A percentile compares a stretch with the other conserved stretches of the same genome.
Conservation (phyloP, 2,797 vertebrate species). For the Siniperca undulata region DNA sequence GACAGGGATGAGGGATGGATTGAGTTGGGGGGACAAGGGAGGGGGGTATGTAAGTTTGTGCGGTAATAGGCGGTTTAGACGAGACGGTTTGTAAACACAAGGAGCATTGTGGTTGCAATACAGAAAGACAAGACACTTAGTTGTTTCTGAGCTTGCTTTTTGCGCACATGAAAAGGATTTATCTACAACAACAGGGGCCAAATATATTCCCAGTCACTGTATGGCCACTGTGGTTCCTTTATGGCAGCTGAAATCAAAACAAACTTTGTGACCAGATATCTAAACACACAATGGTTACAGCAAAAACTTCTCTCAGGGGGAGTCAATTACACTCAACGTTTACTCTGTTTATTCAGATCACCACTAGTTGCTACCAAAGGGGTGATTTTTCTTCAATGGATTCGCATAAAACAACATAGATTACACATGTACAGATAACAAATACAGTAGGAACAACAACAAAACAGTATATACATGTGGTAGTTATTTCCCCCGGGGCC, state of each 20-base stretch:
- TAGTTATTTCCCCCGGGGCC: slow-evolving; percentile 49
- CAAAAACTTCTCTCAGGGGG: slow-evolving; percentile 57
- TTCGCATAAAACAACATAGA: slow-evolving; percentile 68
- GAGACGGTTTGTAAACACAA: slow-evolving; percentile 73
- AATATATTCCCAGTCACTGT: slow-evolving; percentile 72
- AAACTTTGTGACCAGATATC: slow-evolving; percentile 82
- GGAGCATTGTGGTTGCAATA: slow-evolving; percentile 70
- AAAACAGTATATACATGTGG: slow-evolving; percentile 56
- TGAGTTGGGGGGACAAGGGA: slow-evolving; percentile 48
- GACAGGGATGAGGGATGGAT: slow-evolving; percentile 68
- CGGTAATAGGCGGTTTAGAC: slow-evolving; percentile 66
- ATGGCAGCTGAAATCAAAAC: slow-evolving; percentile 78
- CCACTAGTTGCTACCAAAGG: slow-evolving; percentile 68
- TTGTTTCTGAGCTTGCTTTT: slow-evolving; percentile 70
- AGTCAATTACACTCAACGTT: slow-evolving; percentile 69
- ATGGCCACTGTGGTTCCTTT: slow-evolving; percentile 76
- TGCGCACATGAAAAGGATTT: slow-evolving; percentile 67
- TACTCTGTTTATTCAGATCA: slow-evolving; percentile 72
- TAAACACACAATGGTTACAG: slow-evolving; percentile 73
- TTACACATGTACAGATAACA: slow-evolving; percentile 68
- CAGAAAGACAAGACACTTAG: slow-evolving; percentile 74
- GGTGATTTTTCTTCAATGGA: slow-evolving; percentile 51
- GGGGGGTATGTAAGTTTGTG: slow-evolving; percentile 55
- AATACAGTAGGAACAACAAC: slow-evolving; percentile 63
- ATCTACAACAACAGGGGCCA: slow-evolving; percentile 66